A percentile compares a stretch with the other conserved stretches of the same genome.
Conservation (phyloP, 2,888 invertebrate genomes). For the Halictus quadricinctus region DNA sequence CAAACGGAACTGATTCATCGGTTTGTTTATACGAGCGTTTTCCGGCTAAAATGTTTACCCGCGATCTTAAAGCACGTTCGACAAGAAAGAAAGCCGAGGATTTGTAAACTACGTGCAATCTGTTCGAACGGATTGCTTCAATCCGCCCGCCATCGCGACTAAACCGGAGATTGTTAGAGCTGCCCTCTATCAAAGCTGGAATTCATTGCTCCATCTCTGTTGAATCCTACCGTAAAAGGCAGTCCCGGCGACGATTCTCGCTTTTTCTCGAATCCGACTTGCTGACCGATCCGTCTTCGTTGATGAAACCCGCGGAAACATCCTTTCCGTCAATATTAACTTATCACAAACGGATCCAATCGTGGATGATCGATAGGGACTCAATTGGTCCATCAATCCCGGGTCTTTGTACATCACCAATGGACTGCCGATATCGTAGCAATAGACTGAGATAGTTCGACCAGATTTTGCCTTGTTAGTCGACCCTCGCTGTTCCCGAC, state of each 20-base stretch:
- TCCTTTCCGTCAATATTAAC: conserved; percentile 8
- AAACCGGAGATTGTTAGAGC: not conserved
- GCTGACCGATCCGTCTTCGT: not conserved
- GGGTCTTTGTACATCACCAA: not conserved
- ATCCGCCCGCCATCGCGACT: not conserved
- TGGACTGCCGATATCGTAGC: not conserved
- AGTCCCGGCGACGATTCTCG: not conserved
- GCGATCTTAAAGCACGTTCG: no score
- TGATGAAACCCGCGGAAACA: conserved; percentile 3
- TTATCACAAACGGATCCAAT: not conserved
- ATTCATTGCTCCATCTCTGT: not conserved
- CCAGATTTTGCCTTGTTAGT: not conserved
- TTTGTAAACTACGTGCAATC: conserved; percentile 18
- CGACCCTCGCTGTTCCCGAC: not conserved
- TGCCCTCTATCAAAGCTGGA: conserved; percentile 2
- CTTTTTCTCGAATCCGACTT: not conserved
- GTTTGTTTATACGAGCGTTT: no score
- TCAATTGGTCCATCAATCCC: not conserved
- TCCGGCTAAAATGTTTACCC: no score
- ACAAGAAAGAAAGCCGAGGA: not conserved
- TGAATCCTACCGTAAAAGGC: not conserved
- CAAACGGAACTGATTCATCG: not conserved
- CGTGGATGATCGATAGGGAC: conserved; percentile 5
- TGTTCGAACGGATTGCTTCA: not conserved
- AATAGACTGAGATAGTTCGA: not conserved